These are phyloP conservation scores for Melitaea cinxia DNA, from an alignment of 1,140 invertebrate species.

Conservation along the genomic window DNA sequence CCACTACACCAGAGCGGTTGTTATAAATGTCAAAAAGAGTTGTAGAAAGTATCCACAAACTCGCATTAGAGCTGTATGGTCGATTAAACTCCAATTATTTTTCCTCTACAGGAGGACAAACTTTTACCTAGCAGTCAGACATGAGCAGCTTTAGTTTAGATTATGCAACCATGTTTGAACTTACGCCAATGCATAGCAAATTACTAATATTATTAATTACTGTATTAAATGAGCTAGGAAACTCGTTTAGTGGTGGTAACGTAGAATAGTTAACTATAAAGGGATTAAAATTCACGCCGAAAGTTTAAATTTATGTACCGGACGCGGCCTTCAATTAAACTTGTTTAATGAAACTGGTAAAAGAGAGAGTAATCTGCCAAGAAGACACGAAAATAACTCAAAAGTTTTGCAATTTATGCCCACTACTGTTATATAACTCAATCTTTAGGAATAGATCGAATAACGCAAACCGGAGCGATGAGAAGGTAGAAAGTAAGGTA, in stretches of 20 bases:
- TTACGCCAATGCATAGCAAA: background rate
- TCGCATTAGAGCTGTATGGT: too few species aligned
- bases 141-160: too few species aligned
- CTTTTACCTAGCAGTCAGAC: too few species aligned
- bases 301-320: conserved; percentile 77
- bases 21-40: too few species aligned
- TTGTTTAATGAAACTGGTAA: conserved; percentile 75
- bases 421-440: conserved; percentile 31
- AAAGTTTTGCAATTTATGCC: conserved; percentile 73
- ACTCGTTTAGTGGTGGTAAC: conserved; percentile 70
- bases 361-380: conserved; percentile 67
- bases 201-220: conserved; percentile 31
- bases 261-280: conserved; percentile 63
- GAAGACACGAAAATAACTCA: conserved; percentile 66
- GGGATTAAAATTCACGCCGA: conserved; percentile 77
- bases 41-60: too few species aligned
- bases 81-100: too few species aligned
- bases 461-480: too few species aligned
- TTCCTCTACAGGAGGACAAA: too few species aligned
- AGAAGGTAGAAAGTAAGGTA: too few species aligned
- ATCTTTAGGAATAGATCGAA: too few species aligned
- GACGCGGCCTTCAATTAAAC: conserved; percentile 77
- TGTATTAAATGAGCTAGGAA: conserved; percentile 56
- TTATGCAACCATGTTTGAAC: background rate
- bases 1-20: too few species aligned